phyloP scores from a whole-genome alignment of 2,888 invertebrate species.

The Cataglyphis livida region DNA sequence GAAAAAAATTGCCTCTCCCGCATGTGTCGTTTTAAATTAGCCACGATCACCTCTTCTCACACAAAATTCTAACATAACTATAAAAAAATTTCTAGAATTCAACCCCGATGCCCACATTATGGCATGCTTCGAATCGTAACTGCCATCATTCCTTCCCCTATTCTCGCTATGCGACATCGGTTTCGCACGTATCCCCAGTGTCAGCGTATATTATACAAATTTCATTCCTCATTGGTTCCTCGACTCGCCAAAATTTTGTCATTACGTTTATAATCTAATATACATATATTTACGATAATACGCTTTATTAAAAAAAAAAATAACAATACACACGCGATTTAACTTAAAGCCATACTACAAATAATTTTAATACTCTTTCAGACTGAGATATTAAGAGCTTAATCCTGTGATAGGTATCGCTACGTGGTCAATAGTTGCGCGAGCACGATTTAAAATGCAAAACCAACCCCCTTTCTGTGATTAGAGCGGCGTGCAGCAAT shows the following conservation, averaged over 20 bases:
- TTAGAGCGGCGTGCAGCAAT: conserved; percentile 80
- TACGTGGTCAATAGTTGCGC: conserved; percentile 54
- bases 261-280: not conserved
- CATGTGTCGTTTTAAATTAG: conserved; percentile 60
- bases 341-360: not conserved
- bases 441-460: conserved; percentile 78
- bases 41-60: conserved; percentile 23
- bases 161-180: not conserved
- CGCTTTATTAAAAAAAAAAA: not conserved
- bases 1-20: conserved; percentile 62
- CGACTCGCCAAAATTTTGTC: conserved; percentile 43
- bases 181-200: conserved; percentile 11
- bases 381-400: not conserved
- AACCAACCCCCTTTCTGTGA: conserved; percentile 81
- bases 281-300: not conserved
- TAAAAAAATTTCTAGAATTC: conserved; percentile 10
- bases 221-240: conserved; percentile 50
- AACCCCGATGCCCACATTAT: conserved; percentile 39
- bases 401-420: not conserved
- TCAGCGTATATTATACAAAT: conserved; percentile 53
- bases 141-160: conserved; percentile 5
- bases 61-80: conserved; percentile 37
- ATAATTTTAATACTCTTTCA: not conserved
- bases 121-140: not conserved
- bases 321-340: not conserved